Evolutionary conservation across 2,113 vertebrate species (phyloP), one percentile per base, ranked within the genome.

Genomic region (Glaucomys volans): DNA sequence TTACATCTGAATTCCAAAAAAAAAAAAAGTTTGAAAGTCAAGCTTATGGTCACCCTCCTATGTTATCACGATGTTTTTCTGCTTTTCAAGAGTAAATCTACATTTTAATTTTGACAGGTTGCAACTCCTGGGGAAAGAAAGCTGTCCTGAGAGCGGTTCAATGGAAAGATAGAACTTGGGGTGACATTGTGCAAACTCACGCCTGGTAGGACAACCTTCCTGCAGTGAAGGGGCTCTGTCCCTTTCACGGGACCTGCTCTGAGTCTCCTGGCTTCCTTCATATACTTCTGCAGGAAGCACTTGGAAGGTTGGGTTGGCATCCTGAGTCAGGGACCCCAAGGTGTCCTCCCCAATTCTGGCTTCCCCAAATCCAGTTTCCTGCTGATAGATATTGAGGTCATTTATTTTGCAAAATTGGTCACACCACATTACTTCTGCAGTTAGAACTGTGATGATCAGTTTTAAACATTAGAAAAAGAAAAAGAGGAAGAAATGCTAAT

Each of bases 401-500:
- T 77, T 77, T 69, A 20, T 94, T 92, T 32, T 54, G 69, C 95
- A 95, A 87, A 96, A 95, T 97, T 54, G 96, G 84, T 89, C 82
- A 95, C 91, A 40, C 94, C 8, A 59, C 96, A 95, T 96, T 90
- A 91, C 74, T 95, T 91, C 96, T 95, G 94, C 93, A 54, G 66
- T 97, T 50, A 77, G 84, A 85, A 82, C 87, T 76, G 86, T 62
- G 89, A 96, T 88, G 92, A 96, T 95, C 67, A 52, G 84, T 47
- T 47, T 86, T 83, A 59, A 92, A 80, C 52, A n/a, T 67, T 94
- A 28, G 72, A 87, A 62, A 54, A 37, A 54, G 22, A 76, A 87
- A 62, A 54, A 37, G 42, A 37, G 62, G 10, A 40, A 13, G 20
- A 50, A 42, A 35, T 22, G 20, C 1, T 28, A 22, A 14, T 20